Evolutionary conservation across 2,797 vertebrate genomes (phyloP).

Genomic region (Myotis findleyi): DNA sequence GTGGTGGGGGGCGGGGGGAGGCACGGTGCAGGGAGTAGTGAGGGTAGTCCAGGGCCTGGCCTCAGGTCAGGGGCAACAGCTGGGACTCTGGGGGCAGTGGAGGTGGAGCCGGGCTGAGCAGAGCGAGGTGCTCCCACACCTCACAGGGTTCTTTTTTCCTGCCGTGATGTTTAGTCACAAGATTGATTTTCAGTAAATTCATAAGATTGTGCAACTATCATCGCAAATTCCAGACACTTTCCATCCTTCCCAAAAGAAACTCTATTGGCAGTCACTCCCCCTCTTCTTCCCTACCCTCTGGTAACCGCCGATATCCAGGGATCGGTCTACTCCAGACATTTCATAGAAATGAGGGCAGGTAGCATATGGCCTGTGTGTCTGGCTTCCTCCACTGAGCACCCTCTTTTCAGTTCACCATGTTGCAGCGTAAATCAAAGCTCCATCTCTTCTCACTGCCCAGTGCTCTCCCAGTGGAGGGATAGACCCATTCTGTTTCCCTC

Average conservation of each 20-base stretch:
- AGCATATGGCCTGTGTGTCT: not conserved
- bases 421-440: not conserved
- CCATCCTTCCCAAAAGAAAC: not conserved
- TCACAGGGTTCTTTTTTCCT: not conserved
- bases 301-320: not conserved
- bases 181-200: not conserved
- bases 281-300: too few species aligned
- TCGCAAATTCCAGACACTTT: not conserved
- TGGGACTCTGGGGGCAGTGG: not conserved
- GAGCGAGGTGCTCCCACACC: not conserved
- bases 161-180: not conserved
- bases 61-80: not conserved
- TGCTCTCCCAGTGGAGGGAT: not conserved
- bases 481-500: not conserved
- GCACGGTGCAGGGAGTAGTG: not conserved
- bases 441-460: not conserved
- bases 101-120: not conserved
- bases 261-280: too few species aligned
- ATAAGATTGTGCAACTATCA: not conserved
- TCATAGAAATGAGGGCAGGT: too few species aligned
- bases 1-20: rapidly evolving
- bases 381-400: not conserved
- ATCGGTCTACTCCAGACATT: not conserved
- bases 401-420: not conserved
- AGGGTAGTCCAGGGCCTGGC: not conserved